Evolutionary conservation across 2,888 invertebrate genomes (phyloP).

Genomic region (Agrochola lota): DNA sequence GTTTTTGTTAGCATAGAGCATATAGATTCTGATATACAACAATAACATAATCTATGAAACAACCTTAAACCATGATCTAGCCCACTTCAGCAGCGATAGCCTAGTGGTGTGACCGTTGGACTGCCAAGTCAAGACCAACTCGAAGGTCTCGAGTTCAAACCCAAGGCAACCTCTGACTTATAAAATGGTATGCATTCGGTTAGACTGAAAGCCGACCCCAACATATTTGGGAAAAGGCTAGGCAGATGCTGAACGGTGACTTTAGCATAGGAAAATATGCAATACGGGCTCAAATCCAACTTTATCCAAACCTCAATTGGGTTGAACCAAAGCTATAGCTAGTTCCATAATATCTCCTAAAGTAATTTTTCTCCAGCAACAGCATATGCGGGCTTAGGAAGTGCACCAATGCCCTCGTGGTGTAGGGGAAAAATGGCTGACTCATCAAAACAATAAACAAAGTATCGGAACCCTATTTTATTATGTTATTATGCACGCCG

Average conservation of each 20-base stretch:
- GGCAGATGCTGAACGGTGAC: not conserved
- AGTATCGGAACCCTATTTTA: slow-evolving; percentile 89
- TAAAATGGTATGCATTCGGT: too few species aligned
- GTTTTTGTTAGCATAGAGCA: too few species aligned
- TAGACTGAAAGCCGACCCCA: too few species aligned
- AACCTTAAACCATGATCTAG: too few species aligned
- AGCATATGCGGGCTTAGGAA: slow-evolving; percentile 83
- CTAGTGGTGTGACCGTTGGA: too few species aligned
- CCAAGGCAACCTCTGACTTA: too few species aligned
- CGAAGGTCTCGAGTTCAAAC: too few species aligned
- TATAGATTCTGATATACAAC: too few species aligned
- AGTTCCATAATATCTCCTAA: not conserved
- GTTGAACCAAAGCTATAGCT: not conserved
- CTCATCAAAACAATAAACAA: slow-evolving; percentile 91
- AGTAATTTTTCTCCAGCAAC: slow-evolving; percentile 77
- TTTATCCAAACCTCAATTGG: slow-evolving; percentile 10
- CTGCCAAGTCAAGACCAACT: too few species aligned
- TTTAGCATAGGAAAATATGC: not conserved
- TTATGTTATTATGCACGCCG: slow-evolving; percentile 89
- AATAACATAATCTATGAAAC: too few species aligned
- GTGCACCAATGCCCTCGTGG: slow-evolving; percentile 73
- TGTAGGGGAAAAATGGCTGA: slow-evolving; percentile 84
- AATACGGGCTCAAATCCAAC: slow-evolving; percentile 5
- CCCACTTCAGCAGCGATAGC: too few species aligned
- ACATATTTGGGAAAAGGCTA: too few species aligned